Percentiles rank a stretch among this genome's conserved stretches.
phyloP scores from a whole-genome alignment of 2,888 invertebrate genomes.

The Hyposoter dolosus region DNA sequence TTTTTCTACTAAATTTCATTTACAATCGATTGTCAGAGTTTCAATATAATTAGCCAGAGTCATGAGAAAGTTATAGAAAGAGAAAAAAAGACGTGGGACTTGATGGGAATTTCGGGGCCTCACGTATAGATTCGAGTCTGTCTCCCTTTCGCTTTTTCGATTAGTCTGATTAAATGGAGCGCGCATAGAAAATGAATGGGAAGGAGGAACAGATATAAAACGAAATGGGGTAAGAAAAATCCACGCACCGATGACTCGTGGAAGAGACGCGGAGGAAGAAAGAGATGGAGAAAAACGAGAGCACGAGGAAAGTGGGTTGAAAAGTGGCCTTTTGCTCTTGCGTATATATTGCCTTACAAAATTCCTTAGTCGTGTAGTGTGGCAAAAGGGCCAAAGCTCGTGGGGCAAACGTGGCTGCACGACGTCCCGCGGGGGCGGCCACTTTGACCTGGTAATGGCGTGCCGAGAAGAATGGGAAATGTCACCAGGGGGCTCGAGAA shows the following conservation, averaged over 20 bases:
- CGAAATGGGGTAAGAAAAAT: constrained; percentile 50
- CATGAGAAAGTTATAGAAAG: constrained; percentile 21
- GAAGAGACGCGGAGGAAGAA: constrained; percentile 23
- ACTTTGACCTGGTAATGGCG: constrained; percentile 84
- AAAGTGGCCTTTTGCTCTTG: constrained; percentile 73
- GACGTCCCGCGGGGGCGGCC: constrained; percentile 83
- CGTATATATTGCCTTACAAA: constrained; percentile 61
- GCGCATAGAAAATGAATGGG: constrained; percentile 27
- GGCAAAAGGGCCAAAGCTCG: constrained; percentile 52
- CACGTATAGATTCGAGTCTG: neutral
- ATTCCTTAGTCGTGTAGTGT: constrained; percentile 44
- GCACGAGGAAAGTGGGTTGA: constrained; percentile 74
- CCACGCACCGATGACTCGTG: constrained; percentile 21
- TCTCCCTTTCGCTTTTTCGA: constrained; percentile 14
- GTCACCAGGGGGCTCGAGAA: constrained; percentile 83
- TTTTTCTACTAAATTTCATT: neutral
- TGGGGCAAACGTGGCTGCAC: constrained; percentile 70
- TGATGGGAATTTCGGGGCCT: constrained; percentile 33
- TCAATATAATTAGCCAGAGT: constrained; percentile 59
- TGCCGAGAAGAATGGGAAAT: constrained; percentile 84
- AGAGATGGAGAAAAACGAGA: constrained; percentile 37
- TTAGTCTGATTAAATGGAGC: constrained; percentile 61
- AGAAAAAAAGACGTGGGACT: constrained; percentile 30
- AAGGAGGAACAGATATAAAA: constrained; percentile 20
- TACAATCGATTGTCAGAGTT: constrained; percentile 41